Conservation (phyloP, 2,888 invertebrate species). For the Pammene fasciana region DNA sequence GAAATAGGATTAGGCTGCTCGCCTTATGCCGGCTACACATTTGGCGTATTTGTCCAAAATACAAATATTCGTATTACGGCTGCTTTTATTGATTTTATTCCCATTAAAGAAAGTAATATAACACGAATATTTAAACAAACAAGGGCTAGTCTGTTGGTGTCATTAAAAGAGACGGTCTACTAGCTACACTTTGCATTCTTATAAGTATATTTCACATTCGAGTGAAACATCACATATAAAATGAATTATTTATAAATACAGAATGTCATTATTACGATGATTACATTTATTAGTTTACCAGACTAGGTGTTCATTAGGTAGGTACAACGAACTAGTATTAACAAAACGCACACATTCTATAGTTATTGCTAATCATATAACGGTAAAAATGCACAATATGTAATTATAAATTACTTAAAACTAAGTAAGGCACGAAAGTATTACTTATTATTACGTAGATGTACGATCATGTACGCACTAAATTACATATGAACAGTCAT, state of each 20-base stretch:
- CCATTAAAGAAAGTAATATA: too few relatives aligned
- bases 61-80: too few relatives aligned
- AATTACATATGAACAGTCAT: slow-evolving; percentile 34
- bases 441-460: slow-evolving; percentile 24
- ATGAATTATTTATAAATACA: slow-evolving; percentile 22
- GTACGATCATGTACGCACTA: slow-evolving; percentile 20
- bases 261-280: neutral
- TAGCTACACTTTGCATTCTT: slow-evolving; percentile 4
- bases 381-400: slow-evolving; percentile 37
- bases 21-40: neutral
- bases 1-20: slow-evolving; percentile 36
- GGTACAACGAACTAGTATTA: slow-evolving; percentile 25
- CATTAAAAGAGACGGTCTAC: neutral
- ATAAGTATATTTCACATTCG: neutral
- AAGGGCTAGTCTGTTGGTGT: neutral
- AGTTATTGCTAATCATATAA: slow-evolving; percentile 23
- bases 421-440: slow-evolving; percentile 34
- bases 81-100: too few relatives aligned
- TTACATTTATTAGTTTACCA: slow-evolving; percentile 18
- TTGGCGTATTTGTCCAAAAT: too few relatives aligned
- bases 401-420: slow-evolving; percentile 38
- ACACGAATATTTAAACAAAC: too few relatives aligned
- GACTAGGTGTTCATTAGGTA: slow-evolving; percentile 34
- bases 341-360: slow-evolving; percentile 26
- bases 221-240: slow-evolving; percentile 20